A percentile compares a stretch with the other conserved stretches of the same genome.
Conservation (phyloP, 2,888 invertebrate genomes). For the Agonopterix heracliana region DNA sequence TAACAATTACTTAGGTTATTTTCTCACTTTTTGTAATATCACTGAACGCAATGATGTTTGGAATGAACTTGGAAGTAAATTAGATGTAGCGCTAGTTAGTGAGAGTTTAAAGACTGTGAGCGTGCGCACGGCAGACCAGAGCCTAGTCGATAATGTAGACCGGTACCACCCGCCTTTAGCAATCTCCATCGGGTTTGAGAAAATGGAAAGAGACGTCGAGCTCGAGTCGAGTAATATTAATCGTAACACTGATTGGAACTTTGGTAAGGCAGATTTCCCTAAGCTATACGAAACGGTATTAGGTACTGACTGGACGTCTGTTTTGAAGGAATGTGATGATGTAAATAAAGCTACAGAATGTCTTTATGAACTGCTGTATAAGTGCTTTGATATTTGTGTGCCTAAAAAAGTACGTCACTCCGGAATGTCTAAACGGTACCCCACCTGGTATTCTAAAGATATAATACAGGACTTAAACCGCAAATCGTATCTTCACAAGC, state of each 20-base stretch:
- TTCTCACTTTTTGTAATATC: conserved; percentile 7
- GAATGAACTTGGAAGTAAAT: conserved; percentile 4
- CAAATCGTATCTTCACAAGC: too few relatives aligned
- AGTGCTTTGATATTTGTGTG: too few relatives aligned
- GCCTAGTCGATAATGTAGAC: background rate
- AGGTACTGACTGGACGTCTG: too few relatives aligned
- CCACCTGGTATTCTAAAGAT: too few relatives aligned
- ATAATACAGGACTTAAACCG: too few relatives aligned
- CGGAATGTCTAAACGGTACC: too few relatives aligned
- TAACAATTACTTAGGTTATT: conserved; percentile 8
- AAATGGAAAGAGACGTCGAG: background rate
- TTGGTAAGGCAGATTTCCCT: background rate
- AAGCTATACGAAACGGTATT: background rate
- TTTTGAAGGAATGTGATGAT: too few relatives aligned
- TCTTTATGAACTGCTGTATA: too few relatives aligned
- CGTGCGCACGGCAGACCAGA: background rate
- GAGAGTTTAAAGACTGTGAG: conserved; percentile 1
- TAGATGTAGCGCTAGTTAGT: conserved; percentile 9
- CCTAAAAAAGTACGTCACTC: too few relatives aligned
- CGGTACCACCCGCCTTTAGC: conserved; percentile 2
- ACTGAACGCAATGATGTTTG: conserved; percentile 5
- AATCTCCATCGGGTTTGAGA: background rate
- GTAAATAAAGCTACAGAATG: too few relatives aligned
- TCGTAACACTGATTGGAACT: conserved; percentile 1
- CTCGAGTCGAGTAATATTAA: conserved; percentile 1